These are phyloP conservation scores for Teleopsis dalmanni DNA, from an alignment of 1,140 invertebrate genomes.

Conservation along the genomic window DNA sequence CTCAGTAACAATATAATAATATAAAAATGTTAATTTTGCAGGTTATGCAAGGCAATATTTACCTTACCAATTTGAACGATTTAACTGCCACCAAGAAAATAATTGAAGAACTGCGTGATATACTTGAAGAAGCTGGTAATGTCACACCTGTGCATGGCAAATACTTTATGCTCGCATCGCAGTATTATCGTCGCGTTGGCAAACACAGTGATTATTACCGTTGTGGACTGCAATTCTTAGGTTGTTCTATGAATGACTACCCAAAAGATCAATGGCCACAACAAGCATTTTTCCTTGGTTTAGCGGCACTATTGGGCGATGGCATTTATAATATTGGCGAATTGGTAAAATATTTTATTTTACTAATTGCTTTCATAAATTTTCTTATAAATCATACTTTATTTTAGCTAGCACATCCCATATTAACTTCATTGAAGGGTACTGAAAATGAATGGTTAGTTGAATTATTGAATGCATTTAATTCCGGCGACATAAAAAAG, in stretches of 20 bases:
- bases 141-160: constrained; percentile 89
- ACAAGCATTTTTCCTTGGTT: constrained; percentile 83
- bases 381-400: not conserved
- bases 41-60: constrained; percentile 76
- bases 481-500: constrained; percentile 77
- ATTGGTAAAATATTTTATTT: constrained; percentile 51
- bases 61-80: constrained; percentile 73
- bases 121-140: constrained; percentile 83
- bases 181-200: constrained; percentile 64
- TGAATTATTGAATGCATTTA: constrained; percentile 86
- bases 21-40: constrained; percentile 49
- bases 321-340: constrained; percentile 98
- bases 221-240: constrained; percentile 89
- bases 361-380: not conserved
- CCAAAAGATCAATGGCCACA: constrained; percentile 60
- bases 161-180: constrained; percentile 90
- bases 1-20: not conserved
- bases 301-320: constrained; percentile 90
- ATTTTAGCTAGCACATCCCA: constrained; percentile 80
- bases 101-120: constrained; percentile 81
- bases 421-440: constrained; percentile 74
- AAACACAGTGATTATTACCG: constrained; percentile 70
- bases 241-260: constrained; percentile 73
- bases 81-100: constrained; percentile 77
- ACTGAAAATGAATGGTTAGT: constrained; percentile 85